A percentile compares a stretch with the other conserved stretches of the same genome.
Conservation (phyloP, 2,113 vertebrate species). For the Daboia siamensis region DNA sequence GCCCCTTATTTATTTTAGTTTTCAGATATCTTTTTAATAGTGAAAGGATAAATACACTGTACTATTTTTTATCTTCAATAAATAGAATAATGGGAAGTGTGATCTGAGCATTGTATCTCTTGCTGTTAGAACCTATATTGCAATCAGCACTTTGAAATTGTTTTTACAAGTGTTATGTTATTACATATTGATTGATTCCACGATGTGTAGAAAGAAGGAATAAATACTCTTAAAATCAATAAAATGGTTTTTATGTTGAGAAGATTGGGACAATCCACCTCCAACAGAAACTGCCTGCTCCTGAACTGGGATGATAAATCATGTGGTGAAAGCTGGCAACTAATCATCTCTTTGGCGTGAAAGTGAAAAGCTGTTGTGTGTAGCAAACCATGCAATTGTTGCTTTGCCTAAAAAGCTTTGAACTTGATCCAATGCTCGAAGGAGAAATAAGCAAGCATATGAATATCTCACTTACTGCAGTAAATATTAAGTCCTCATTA, state of each 20-base stretch:
- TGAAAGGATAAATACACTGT: background rate
- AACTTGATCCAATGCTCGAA: background rate
- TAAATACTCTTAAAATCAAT: background rate
- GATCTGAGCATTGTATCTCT: background rate
- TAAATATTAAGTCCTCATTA: conserved; percentile 6
- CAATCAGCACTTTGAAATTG: background rate
- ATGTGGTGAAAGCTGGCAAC: background rate
- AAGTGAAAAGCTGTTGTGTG: background rate
- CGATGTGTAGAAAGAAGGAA: background rate
- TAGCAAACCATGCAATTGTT: background rate
- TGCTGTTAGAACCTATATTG: background rate
- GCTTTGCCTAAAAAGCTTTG: background rate
- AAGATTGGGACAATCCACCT: background rate
- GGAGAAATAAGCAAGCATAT: background rate
- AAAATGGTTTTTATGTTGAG: background rate
- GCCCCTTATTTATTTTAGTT: background rate
- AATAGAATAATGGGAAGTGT: background rate
- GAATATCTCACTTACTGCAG: background rate
- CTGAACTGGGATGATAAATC: background rate
- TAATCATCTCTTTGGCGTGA: background rate
- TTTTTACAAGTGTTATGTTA: background rate
- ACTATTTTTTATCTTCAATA: background rate
- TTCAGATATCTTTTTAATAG: background rate
- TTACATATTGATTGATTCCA: background rate
- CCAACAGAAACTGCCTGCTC: background rate